Percentiles rank a stretch among this genome's conserved stretches.
Evolutionary conservation across 1,140 invertebrate species (phyloP).

Genomic region (Anagrus nilaparvatae): DNA sequence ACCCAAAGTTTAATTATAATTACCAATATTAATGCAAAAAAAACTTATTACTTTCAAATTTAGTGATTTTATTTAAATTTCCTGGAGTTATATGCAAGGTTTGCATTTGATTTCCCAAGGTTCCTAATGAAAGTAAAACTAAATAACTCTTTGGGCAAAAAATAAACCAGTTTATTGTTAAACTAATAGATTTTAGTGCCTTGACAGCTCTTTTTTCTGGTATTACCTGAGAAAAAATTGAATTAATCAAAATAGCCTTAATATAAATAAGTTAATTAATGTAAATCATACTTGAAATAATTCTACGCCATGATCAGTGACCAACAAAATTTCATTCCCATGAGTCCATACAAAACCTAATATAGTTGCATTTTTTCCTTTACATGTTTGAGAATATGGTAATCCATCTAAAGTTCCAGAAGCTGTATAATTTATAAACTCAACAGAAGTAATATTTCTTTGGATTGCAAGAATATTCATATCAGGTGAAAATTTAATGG

Average conservation of each 20-base stretch:
- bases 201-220: conserved; percentile 72
- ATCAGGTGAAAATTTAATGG: conserved; percentile 90
- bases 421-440: conserved; percentile 81
- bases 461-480: conserved; percentile 84
- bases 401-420: conserved; percentile 49
- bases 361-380: conserved; percentile 74
- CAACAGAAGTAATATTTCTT: conserved; percentile 68
- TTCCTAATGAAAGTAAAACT: conserved; percentile 71
- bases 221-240: too few relatives aligned
- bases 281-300: conserved; percentile 56
- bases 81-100: conserved; percentile 75
- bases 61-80: conserved; percentile 74
- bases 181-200: conserved; percentile 59
- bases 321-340: conserved; percentile 74
- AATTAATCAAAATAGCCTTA: too few relatives aligned
- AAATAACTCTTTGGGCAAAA: conserved; percentile 74
- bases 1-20: too few relatives aligned
- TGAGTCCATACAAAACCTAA: conserved; percentile 87
- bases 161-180: conserved; percentile 76
- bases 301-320: conserved; percentile 89
- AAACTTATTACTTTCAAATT: conserved; percentile 78
- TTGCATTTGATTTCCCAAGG: conserved; percentile 67
- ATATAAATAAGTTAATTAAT: conserved; percentile 4
- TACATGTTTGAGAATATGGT: conserved; percentile 84
- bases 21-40: too few relatives aligned